Base-by-base conservation (phyloP, 2,888 invertebrate genomes). In the Agrotis ipsilon region DNA sequence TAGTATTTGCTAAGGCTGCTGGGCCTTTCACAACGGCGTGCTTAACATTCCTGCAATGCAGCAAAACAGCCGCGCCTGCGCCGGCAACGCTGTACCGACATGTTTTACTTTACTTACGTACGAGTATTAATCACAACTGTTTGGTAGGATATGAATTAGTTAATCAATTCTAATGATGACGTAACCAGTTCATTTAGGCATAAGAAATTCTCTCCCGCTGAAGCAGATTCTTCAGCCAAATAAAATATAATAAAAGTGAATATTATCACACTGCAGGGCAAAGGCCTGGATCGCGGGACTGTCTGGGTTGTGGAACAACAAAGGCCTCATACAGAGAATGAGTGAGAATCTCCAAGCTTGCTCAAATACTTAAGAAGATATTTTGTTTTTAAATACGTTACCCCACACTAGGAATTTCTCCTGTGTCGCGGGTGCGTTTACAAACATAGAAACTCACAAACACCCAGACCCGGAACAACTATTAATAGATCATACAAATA, bases 1-100 rank as follows among this genome's bases (percentile, higher is more conserved):
- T 87, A 82, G 86, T 86, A 84, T 85, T 84, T 74, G 75, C 78
- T 81, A 83, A 84, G 80, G 81, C 86, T 74, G 77, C 67, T 71
- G 57, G 72, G 84, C 92, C 92, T 92, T 92, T 92, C 92, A 91
- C 90, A 88, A 90, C 90, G 78, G 85, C 85, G 88, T 88, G 84
- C 76, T 86, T 86, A 72, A 82, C 87, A 92, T 92, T 89, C 90
- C 86, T 84, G 75, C 74, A 76, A 81, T 75, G 70, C 74, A 82
- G 77, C 78, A 78, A 69, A 82, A 81, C 71, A 66, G 74, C 71
- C 80, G 76, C 71, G 85, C 78, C 79, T 82, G 62, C 55, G 43
- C 67, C 13, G 13, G 46, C 49, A 13, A 46, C 61, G 43, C 32
- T 52, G n/a, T 52, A 49, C 45, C 52, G 21, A n/a, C 59, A 43